phyloP scores from a whole-genome alignment of 2,797 vertebrate genomes.

The Ctenopoma kingsleyae region DNA sequence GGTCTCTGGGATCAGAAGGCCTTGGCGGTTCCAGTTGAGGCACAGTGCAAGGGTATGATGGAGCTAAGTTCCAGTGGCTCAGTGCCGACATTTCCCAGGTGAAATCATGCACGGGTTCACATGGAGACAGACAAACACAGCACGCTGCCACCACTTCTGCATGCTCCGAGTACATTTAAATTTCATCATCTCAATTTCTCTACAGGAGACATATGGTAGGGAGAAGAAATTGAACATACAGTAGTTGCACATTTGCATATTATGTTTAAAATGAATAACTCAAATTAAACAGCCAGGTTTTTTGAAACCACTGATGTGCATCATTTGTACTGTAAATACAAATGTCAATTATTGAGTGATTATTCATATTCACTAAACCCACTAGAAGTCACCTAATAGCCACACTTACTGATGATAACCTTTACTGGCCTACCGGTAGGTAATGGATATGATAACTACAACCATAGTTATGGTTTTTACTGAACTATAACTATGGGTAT shows the following conservation, averaged over 20 bases:
- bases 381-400: too few relatives aligned
- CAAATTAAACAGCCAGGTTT: not conserved
- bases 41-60: constrained; percentile 36
- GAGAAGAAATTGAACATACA: not conserved
- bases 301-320: not conserved
- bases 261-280: not conserved
- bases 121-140: constrained; percentile 6
- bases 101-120: constrained; percentile 39
- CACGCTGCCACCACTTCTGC: constrained; percentile 1
- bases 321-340: not conserved
- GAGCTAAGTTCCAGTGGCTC: constrained; percentile 32
- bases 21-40: constrained; percentile 41
- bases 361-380: too few relatives aligned
- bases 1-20: constrained; percentile 47
- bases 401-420: too few relatives aligned
- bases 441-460: too few relatives aligned
- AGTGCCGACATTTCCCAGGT: constrained; percentile 5
- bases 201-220: rapidly evolving
- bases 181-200: not conserved
- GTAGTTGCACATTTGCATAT: not conserved
- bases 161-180: not conserved
- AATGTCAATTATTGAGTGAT: not conserved
- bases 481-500: too few relatives aligned
- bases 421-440: too few relatives aligned
- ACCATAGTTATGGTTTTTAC: too few relatives aligned